Percentiles rank a stretch among this genome's conserved stretches.
These are phyloP conservation scores for Chionoecetes opilio DNA, from an alignment of 1,140 invertebrate species.

Conservation along the genomic window DNA sequence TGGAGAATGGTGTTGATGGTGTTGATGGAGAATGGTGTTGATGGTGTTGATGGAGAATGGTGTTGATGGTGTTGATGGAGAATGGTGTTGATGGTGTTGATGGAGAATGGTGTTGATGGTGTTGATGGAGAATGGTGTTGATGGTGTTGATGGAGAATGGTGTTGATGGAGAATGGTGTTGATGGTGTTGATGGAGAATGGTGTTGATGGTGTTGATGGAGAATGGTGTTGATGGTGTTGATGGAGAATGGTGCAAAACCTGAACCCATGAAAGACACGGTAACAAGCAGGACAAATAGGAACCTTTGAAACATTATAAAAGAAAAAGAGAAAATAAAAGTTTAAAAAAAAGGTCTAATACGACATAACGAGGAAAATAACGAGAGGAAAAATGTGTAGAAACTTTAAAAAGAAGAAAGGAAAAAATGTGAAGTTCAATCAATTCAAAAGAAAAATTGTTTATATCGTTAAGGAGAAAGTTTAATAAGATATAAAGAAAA, in stretches of 20 bases:
- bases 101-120: not conserved
- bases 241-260: not conserved
- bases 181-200: not conserved
- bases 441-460: too few relatives aligned
- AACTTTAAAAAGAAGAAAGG: too few relatives aligned
- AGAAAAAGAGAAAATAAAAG: too few relatives aligned
- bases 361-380: too few relatives aligned
- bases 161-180: not conserved
- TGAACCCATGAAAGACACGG: not conserved
- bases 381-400: too few relatives aligned
- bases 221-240: conserved; percentile 13
- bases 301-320: too few relatives aligned
- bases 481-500: too few relatives aligned
- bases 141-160: not conserved
- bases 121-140: conserved; percentile 17
- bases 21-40: conserved; percentile 17
- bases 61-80: not conserved
- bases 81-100: not conserved
- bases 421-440: too few relatives aligned
- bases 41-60: too few relatives aligned
- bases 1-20: not conserved
- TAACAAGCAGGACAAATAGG: not conserved
- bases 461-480: too few relatives aligned
- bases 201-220: not conserved
- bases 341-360: too few relatives aligned